Conservation (phyloP, 2,888 invertebrate species). For the Tenthredo livida region DNA sequence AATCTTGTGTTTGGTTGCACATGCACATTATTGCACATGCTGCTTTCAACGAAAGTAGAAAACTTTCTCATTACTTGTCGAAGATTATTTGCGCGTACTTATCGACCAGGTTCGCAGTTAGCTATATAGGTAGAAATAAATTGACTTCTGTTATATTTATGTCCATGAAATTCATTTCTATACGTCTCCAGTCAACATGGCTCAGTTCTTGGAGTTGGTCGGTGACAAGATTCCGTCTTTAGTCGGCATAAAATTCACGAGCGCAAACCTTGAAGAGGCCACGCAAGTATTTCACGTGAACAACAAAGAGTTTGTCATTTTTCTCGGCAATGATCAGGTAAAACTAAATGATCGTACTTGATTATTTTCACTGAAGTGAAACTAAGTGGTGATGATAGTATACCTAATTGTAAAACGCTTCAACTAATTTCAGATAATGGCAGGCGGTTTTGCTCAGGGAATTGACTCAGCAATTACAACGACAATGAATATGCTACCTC, state of each 20-base stretch:
- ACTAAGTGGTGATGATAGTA: not conserved
- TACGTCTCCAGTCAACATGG: slow-evolving; percentile 85
- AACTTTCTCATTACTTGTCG: not conserved
- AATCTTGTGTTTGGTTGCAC: too few relatives aligned
- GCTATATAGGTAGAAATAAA: not conserved
- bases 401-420: not conserved
- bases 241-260: slow-evolving; percentile 90
- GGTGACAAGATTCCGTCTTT: slow-evolving; percentile 85
- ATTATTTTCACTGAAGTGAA: not conserved
- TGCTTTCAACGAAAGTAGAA: not conserved
- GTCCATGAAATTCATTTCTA: not conserved
- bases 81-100: not conserved
- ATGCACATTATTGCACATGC: not conserved
- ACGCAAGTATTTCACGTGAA: slow-evolving; percentile 81
- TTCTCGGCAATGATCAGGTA: slow-evolving; percentile 86
- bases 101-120: not conserved
- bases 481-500: slow-evolving; percentile 84
- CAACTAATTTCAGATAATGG: slow-evolving; percentile 80
- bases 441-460: slow-evolving; percentile 84
- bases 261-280: slow-evolving; percentile 85
- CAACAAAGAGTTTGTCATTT: slow-evolving; percentile 80
- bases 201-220: slow-evolving; percentile 84
- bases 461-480: slow-evolving; percentile 88
- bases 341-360: not conserved
- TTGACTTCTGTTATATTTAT: not conserved